phyloP scores from a whole-genome alignment of 2,888 invertebrate species.

The Philereme vetulata region DNA sequence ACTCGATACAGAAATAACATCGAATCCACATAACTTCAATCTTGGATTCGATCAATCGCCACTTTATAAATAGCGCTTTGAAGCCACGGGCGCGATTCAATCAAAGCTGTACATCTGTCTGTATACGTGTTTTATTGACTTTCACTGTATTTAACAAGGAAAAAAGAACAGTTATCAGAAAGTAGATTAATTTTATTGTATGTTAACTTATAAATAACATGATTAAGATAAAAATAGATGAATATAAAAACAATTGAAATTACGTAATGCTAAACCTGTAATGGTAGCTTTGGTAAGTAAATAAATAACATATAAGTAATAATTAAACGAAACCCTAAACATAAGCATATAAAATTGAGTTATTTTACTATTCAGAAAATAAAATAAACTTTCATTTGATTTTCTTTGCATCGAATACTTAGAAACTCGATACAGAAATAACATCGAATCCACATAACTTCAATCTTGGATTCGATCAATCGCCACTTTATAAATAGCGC shows the following conservation, averaged over 20 bases:
- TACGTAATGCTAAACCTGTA: too few relatives aligned
- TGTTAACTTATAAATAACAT: too few relatives aligned
- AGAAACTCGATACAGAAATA: conserved; percentile 16
- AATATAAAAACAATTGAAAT: too few relatives aligned
- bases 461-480: conserved; percentile 37
- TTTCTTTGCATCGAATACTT: neutral
- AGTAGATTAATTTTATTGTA: neutral
- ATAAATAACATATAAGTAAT: too few relatives aligned
- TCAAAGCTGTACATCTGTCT: conserved; percentile 25
- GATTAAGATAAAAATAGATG: too few relatives aligned
- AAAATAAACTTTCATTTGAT: neutral
- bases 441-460: conserved; percentile 20
- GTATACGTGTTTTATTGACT: conserved; percentile 23
- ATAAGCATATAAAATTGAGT: too few relatives aligned
- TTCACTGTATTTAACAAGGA: conserved; percentile 12
- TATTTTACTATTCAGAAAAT: neutral
- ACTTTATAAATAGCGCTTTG: conserved; percentile 36
- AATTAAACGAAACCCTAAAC: too few relatives aligned
- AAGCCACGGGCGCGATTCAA: conserved; percentile 31
- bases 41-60: conserved; percentile 37
- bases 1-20: conserved; percentile 21
- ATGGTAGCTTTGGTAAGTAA: too few relatives aligned
- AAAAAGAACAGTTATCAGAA: conserved; percentile 2
- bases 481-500: conserved; percentile 33
- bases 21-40: conserved; percentile 22